phyloP scores from a whole-genome alignment of 2,113 vertebrate species.

The Origma solitaria region DNA sequence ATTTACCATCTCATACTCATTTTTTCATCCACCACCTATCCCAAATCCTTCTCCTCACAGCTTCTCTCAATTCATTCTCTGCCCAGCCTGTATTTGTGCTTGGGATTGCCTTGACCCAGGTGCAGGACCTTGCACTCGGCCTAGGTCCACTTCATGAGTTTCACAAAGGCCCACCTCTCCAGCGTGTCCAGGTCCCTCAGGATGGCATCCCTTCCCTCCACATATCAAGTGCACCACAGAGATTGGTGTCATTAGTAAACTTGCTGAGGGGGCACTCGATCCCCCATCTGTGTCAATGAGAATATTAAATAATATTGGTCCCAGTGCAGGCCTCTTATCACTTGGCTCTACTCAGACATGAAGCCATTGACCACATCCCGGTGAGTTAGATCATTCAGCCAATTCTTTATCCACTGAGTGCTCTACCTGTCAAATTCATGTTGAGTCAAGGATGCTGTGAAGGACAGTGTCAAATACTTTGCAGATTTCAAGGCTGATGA shows the following conservation, averaged over 20 bases:
- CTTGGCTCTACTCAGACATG: not conserved
- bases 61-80: not conserved
- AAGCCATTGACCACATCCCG: not conserved
- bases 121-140: not conserved
- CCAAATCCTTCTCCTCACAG: not conserved
- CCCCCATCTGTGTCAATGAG: not conserved
- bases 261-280: not conserved
- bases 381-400: not conserved
- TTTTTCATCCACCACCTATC: not conserved
- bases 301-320: not conserved
- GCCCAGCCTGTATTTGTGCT: not conserved
- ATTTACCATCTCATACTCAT: not conserved
- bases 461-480: not conserved
- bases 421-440: not conserved
- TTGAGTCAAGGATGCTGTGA: not conserved
- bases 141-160: not conserved
- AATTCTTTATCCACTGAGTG: not conserved
- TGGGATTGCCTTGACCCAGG: not conserved
- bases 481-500: not conserved
- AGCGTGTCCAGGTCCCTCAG: not conserved
- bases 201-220: not conserved
- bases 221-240: rapidly evolving
- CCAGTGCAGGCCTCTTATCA: no score
- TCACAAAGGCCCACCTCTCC: not conserved
- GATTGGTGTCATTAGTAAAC: not conserved